A percentile compares a stretch with the other conserved stretches of the same genome.
Evolutionary conservation across 2,888 invertebrate genomes (phyloP).

Genomic region (Chirona hameri): DNA sequence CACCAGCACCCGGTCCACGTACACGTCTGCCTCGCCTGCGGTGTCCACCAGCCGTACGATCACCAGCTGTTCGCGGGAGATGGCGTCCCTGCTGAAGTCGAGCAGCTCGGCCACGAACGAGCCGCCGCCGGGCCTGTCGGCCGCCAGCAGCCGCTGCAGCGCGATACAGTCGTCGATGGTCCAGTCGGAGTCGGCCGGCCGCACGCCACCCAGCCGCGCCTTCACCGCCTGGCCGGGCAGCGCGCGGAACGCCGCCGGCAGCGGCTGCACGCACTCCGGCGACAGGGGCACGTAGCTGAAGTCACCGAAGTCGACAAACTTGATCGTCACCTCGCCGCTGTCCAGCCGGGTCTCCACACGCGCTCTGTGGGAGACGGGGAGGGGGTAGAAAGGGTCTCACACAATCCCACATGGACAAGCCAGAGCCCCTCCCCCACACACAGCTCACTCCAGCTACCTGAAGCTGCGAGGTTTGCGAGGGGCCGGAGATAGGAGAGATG

Average conservation of each 20-base stretch:
- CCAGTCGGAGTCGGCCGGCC: neutral
- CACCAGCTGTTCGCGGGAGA: slow-evolving; percentile 6
- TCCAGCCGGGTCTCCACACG: neutral
- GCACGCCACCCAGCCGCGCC: slow-evolving; percentile 25
- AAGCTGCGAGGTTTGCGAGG: no score
- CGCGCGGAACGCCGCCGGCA: neutral
- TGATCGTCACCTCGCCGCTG: slow-evolving; percentile 2
- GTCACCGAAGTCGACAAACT: slow-evolving; percentile 26
- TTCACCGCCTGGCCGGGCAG: slow-evolving; percentile 23
- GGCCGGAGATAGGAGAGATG: no score
- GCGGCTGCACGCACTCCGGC: slow-evolving; percentile 3
- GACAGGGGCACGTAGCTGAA: neutral
- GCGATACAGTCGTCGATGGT: slow-evolving; percentile 3
- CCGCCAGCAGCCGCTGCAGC: neutral
- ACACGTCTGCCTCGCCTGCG: neutral
- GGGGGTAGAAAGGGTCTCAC: neutral
- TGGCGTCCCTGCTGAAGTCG: neutral
- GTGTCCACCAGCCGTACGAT: slow-evolving; percentile 22
- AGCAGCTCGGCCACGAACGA: slow-evolving; percentile 9
- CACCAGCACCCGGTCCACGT: neutral
- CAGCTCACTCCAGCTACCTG: no score
- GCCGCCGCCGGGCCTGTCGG: neutral
- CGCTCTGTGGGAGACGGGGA: neutral
- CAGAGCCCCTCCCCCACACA: no score
- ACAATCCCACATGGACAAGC: no score